Percentiles rank a stretch among this genome's conserved stretches.
Evolutionary conservation across 2,113 vertebrate genomes (phyloP).

Genomic region (Plestiodon gilberti): DNA sequence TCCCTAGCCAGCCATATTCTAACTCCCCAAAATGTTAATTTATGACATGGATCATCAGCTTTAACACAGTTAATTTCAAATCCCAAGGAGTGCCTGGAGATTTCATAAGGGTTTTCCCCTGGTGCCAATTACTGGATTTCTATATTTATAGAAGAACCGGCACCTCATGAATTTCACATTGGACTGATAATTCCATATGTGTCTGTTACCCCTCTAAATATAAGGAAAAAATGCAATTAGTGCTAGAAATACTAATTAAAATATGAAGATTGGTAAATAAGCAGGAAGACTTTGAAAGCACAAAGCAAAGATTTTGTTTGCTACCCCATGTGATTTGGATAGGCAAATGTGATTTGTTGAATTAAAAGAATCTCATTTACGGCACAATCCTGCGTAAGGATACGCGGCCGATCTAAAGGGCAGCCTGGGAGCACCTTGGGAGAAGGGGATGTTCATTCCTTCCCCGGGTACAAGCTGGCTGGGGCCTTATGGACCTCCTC

Average conservation of each 20-base stretch:
- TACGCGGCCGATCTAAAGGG: too few relatives aligned
- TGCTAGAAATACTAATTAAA: slow-evolving; percentile 72
- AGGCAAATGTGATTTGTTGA: slow-evolving; percentile 14
- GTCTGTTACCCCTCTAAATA: slow-evolving; percentile 66
- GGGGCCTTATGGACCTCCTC: too few relatives aligned
- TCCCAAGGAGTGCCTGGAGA: slow-evolving; percentile 58
- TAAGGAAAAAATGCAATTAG: slow-evolving; percentile 71
- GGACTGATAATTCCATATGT: slow-evolving; percentile 74
- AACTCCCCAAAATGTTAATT: slow-evolving; percentile 60
- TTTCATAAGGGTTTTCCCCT: slow-evolving; percentile 65
- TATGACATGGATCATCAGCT: slow-evolving; percentile 61
- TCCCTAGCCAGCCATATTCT: slow-evolving; percentile 42
- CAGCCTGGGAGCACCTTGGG: too few relatives aligned
- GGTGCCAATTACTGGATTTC: slow-evolving; percentile 69
- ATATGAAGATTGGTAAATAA: slow-evolving; percentile 70
- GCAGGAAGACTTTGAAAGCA: slow-evolving; percentile 54
- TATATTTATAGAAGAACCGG: slow-evolving; percentile 72
- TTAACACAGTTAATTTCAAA: slow-evolving; percentile 68
- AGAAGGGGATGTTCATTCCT: too few relatives aligned
- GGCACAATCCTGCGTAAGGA: too few relatives aligned
- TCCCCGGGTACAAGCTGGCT: too few relatives aligned
- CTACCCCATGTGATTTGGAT: slow-evolving; percentile 43
- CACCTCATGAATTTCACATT: slow-evolving; percentile 72
- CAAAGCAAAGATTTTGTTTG: slow-evolving; percentile 54
- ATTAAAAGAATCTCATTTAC: slow-evolving; percentile 4